A percentile compares a stretch with the other conserved stretches of the same genome.
These are phyloP conservation scores for Pollenia amentaria DNA, from an alignment of 2,888 invertebrate genomes.

Conservation along the genomic window DNA sequence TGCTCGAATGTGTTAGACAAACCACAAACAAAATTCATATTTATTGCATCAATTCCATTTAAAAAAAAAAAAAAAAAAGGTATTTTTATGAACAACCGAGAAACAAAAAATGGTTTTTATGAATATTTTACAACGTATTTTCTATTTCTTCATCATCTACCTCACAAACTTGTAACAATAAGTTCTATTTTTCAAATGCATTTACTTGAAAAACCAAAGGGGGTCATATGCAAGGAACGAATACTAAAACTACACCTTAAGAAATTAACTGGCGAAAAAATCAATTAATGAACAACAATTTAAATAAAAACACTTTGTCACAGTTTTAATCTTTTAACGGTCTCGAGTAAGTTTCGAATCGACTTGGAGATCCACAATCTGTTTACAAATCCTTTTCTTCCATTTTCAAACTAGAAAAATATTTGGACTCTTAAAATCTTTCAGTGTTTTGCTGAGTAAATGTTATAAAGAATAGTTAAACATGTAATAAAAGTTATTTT, in stretches of 20 bases:
- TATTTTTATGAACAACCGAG: conserved; percentile 40
- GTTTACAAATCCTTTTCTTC: too few relatives aligned
- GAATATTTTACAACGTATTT: conserved; percentile 10
- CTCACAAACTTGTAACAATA: conserved; percentile 38
- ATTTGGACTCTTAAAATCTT: neutral
- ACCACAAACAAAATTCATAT: conserved; percentile 45
- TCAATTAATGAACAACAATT: too few relatives aligned
- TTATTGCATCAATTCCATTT: conserved; percentile 41
- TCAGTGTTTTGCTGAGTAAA: conserved; percentile 46
- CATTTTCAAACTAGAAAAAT: too few relatives aligned
- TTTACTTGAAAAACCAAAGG: conserved; percentile 7
- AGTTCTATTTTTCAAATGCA: conserved; percentile 29
- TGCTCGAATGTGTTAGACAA: conserved; percentile 7
- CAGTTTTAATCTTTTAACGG: neutral
- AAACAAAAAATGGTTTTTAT: conserved; percentile 7
- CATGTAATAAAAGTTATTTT: conserved; percentile 52
- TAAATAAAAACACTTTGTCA: neutral
- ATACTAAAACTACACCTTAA: neutral
- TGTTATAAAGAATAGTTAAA: conserved; percentile 37
- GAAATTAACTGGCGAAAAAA: neutral
- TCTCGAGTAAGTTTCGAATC: too few relatives aligned
- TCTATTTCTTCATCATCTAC: conserved; percentile 8
- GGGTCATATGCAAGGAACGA: neutral
- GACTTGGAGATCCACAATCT: too few relatives aligned
- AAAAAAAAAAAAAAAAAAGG: conserved; percentile 16